Evolutionary conservation across 2,888 invertebrate species (phyloP).

Genomic region (Invenusta paracnida): DNA sequence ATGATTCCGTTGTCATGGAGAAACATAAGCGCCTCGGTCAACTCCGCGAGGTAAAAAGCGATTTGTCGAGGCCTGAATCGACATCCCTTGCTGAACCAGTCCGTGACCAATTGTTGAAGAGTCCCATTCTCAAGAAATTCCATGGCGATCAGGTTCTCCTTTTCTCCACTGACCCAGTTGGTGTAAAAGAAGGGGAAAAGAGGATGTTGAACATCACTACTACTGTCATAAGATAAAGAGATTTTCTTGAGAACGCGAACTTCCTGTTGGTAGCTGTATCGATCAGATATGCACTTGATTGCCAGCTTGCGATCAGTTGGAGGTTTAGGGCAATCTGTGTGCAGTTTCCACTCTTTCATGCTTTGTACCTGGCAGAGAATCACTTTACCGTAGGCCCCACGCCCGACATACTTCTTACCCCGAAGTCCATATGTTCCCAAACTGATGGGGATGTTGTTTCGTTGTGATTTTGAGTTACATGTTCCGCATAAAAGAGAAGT

Average conservation of each 20-base stretch:
- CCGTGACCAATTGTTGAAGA: neutral
- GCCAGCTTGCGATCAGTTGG: neutral
- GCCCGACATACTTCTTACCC: neutral
- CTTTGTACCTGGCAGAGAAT: neutral
- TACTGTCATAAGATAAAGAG: neutral
- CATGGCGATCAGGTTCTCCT: neutral
- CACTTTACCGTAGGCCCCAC: neutral
- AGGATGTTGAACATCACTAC: neutral
- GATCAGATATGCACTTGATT: neutral
- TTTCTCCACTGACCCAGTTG: neutral
- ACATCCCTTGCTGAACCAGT: neutral
- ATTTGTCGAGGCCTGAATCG: conserved; percentile 1
- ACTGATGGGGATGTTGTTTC: neutral
- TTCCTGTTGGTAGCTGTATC: neutral
- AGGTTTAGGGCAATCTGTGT: neutral
- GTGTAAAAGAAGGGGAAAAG: neutral
- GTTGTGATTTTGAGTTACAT: neutral
- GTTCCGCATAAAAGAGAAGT: neutral
- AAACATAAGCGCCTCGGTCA: neutral
- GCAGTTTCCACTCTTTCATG: neutral
- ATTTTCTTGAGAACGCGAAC: neutral
- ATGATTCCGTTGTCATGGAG: neutral
- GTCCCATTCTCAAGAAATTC: conserved; percentile 2
- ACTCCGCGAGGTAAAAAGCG: neutral
- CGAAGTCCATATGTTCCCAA: neutral